Percentiles rank a stretch among this genome's conserved stretches.
phyloP scores from a whole-genome alignment of 2,113 vertebrate species.

The Bubo blakistoni region DNA sequence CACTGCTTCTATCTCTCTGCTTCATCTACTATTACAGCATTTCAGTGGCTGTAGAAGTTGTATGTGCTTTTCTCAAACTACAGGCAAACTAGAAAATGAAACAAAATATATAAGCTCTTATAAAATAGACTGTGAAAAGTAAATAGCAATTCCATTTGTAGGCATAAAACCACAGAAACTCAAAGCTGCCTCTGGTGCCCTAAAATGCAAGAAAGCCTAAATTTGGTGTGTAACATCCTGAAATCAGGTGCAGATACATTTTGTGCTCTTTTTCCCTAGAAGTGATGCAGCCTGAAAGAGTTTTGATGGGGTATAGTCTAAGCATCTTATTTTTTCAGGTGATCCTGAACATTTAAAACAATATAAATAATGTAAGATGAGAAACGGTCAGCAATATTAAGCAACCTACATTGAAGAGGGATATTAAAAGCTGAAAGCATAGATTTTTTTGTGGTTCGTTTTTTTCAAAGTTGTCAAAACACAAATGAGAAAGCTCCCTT shows the following conservation, averaged over 20 bases:
- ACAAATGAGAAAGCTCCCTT: background rate
- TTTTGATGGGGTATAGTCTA: background rate
- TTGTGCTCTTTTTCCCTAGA: background rate
- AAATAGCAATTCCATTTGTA: background rate
- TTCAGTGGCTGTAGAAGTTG: background rate
- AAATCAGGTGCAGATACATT: background rate
- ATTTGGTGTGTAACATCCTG: background rate
- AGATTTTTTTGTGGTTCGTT: background rate
- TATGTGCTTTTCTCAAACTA: background rate
- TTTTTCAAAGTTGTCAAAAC: background rate
- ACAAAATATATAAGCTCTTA: background rate
- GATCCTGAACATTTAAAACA: background rate
- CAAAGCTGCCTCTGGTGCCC: background rate
- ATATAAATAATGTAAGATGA: background rate
- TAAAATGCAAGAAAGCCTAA: background rate
- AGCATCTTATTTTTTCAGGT: conserved; percentile 8
- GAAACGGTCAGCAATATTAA: background rate
- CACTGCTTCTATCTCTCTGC: background rate
- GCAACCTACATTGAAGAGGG: background rate
- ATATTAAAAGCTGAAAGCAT: background rate
- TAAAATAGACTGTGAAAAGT: background rate
- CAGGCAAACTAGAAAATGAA: background rate
- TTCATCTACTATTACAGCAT: background rate
- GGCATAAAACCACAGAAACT: background rate
- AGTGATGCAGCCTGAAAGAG: background rate